Conservation (phyloP, 1,140 invertebrate genomes). For the Neodiprion virginianus region DNA sequence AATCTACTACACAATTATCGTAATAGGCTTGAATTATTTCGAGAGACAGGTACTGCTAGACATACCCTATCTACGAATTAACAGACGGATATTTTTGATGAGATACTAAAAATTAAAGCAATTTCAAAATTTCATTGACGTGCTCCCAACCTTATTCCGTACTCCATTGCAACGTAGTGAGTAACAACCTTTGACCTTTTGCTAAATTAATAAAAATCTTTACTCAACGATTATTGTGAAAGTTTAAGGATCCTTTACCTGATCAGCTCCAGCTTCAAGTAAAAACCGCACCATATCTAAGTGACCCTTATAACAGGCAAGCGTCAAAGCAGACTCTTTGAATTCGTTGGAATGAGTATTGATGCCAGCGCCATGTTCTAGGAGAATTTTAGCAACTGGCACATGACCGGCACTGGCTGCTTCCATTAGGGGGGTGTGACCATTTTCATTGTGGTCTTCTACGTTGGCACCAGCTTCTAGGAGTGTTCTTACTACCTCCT, state of each 20-base stretch:
- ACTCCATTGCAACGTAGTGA: too few species aligned
- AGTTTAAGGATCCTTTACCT: conserved; percentile 57
- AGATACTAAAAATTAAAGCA: too few species aligned
- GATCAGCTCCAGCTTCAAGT: conserved; percentile 91
- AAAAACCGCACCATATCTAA: conserved; percentile 97
- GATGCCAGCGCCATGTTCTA: conserved; percentile 93
- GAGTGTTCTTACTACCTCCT: conserved; percentile 88
- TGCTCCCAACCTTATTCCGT: too few species aligned
- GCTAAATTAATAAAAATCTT: too few species aligned
- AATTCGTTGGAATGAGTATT: conserved; percentile 99
- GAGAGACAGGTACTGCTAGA: too few species aligned
- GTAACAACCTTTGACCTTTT: too few species aligned
- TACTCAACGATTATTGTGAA: too few species aligned
- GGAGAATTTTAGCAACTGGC: conserved; percentile 89
- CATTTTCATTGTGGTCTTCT: conserved; percentile 98
- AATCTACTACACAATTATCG: too few species aligned
- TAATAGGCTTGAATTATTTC: too few species aligned
- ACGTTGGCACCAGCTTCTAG: conserved; percentile 93
- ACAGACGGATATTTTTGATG: too few species aligned
- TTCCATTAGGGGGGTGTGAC: conserved; percentile 99
- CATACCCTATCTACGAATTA: too few species aligned
- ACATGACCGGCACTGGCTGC: conserved; percentile 97
- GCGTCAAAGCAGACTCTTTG: conserved; percentile 93
- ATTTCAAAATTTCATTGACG: too few species aligned
- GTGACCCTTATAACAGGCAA: conserved; percentile 98